A percentile compares a stretch with the other conserved stretches of the same genome.
Evolutionary conservation across 2,113 vertebrate genomes (phyloP).

Genomic region (Tupaia chinensis): DNA sequence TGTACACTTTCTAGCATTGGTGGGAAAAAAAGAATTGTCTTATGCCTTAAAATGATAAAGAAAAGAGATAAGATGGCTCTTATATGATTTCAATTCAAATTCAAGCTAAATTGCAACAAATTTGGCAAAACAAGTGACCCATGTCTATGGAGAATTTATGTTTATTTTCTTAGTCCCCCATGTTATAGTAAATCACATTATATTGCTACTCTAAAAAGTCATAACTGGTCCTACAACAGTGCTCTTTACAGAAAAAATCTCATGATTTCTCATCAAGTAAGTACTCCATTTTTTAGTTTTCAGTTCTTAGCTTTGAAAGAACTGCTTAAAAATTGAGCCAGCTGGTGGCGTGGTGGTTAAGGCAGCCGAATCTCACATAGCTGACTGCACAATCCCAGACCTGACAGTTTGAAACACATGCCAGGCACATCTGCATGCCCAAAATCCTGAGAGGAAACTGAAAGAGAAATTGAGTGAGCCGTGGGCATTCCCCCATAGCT

Average conservation of each 20-base stretch:
- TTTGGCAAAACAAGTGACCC: not conserved
- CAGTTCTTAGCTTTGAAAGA: constrained; percentile 16
- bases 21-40: not conserved
- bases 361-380: too few relatives aligned
- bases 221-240: not conserved
- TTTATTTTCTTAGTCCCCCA: not conserved
- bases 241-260: not conserved
- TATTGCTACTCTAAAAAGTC: not conserved
- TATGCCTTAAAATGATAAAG: not conserved
- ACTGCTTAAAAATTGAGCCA: not conserved
- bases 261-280: not conserved
- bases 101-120: not conserved
- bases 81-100: not conserved
- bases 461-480: too few relatives aligned
- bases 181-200: not conserved
- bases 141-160: not conserved
- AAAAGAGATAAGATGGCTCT: not conserved
- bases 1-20: too few relatives aligned
- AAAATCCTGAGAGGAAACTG: too few relatives aligned
- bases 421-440: too few relatives aligned
- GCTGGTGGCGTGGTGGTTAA: too few relatives aligned
- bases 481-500: too few relatives aligned
- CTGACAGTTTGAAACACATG: too few relatives aligned
- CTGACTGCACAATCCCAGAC: too few relatives aligned
- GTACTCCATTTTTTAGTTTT: not conserved